A percentile compares a stretch with the other conserved stretches of the same genome.
Conservation (phyloP, 2,797 vertebrate genomes). For the Sciurus vulgaris region DNA sequence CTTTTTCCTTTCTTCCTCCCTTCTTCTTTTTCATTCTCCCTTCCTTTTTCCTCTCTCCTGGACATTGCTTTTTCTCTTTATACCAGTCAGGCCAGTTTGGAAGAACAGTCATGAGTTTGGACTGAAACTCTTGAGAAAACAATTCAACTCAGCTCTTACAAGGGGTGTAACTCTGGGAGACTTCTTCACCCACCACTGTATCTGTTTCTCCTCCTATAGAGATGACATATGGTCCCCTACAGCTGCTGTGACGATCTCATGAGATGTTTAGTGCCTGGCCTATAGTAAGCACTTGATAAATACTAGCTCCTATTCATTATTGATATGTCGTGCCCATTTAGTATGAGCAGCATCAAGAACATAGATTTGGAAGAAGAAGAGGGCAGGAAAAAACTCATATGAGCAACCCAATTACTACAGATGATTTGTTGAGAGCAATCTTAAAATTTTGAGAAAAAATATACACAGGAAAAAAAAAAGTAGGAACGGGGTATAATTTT, state of each 20-base stretch:
- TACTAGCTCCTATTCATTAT: background rate
- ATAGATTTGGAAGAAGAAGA: background rate
- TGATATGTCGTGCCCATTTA: background rate
- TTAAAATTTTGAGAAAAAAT: slow-evolving; percentile 14
- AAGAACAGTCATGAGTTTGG: background rate
- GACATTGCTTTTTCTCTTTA: background rate
- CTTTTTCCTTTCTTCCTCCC: background rate
- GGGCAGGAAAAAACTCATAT: background rate
- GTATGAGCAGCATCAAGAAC: background rate
- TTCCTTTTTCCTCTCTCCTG: background rate
- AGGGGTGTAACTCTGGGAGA: background rate
- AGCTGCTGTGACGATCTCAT: background rate
- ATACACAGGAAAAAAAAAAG: background rate
- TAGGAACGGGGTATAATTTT: background rate
- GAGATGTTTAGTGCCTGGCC: background rate
- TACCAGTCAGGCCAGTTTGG: background rate
- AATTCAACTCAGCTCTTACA: background rate
- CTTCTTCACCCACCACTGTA: background rate
- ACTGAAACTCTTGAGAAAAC: background rate
- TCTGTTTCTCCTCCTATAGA: slow-evolving; percentile 14
- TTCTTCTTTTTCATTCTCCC: background rate
- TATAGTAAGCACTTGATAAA: background rate
- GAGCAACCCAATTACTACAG: background rate
- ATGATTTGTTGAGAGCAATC: background rate
- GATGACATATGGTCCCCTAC: background rate